Base-by-base conservation (phyloP, 2,113 vertebrate species). In the Eublepharis macularius region DNA sequence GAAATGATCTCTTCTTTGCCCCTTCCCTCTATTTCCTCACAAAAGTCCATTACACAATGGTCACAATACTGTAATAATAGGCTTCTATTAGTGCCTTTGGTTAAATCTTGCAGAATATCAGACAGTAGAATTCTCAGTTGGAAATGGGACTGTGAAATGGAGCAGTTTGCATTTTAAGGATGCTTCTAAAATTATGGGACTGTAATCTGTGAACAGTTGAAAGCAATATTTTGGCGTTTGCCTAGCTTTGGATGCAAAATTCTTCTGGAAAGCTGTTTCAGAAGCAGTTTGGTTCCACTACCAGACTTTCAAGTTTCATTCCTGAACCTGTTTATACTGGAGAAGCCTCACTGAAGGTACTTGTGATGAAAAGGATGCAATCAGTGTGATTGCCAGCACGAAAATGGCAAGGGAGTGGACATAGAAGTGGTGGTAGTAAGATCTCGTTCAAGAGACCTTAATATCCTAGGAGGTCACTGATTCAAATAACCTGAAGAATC, bases 1-100 rank as follows among this genome's bases (percentile, higher is more conserved):
- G n/a, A n/a, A 85, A 87, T 66, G 4, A 45, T 89, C 82, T 91
- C 87, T 32, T 19, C 78, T 77, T 49, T 69, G 10, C n/a, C n/a
- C 32, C 49, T 69, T 54, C 26, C 34, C 51, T 6, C 51, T 77
- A 16, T 84, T 69, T 54, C 54, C 26, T 34, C 17, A 43, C 57
- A 39, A 54, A 84, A 51, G 57, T 21, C 16, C 29, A 16, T 70
- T 54, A 54, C 47, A 77, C 49, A 65, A 65, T 54, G 74, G 9
- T 21, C 83, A 70, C 26, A 77, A 41, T 5, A 21, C 17, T 78
- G 54, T 78, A 29, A 39, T 45, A 54, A 39, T 63, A 29, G 39
- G 65, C n/a, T 69, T 69, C 65, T 34, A 17, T 51, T 84, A 51
- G 65, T 54, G 45, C 47, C 26, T 84, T 84, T 84, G 68, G 8